These are phyloP conservation scores for Sinella curviseta DNA, from an alignment of 1,140 invertebrate genomes.

Conservation along the genomic window DNA sequence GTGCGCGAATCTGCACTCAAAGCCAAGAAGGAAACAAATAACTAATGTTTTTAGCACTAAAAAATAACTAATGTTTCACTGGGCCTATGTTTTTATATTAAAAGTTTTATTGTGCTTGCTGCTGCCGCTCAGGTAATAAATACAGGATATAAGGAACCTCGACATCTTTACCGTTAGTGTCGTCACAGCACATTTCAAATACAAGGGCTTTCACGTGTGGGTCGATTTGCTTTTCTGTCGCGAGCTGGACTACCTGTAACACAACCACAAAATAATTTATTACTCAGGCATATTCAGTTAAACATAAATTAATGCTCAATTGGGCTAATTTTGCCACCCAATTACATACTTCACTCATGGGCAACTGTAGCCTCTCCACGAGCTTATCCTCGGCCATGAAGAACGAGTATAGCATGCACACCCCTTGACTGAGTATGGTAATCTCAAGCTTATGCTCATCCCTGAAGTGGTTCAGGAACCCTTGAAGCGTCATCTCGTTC, in stretches of 20 bases:
- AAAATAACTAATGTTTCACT: too few species aligned
- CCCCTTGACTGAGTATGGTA: slow-evolving; percentile 96
- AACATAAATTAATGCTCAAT: too few species aligned
- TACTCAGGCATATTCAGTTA: too few species aligned
- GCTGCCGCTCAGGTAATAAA: slow-evolving; percentile 64
- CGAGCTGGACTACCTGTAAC: slow-evolving; percentile 88
- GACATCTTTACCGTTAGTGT: slow-evolving; percentile 86
- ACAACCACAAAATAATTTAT: too few species aligned
- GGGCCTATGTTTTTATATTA: too few species aligned
- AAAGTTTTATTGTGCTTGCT: too few species aligned
- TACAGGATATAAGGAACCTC: slow-evolving; percentile 98
- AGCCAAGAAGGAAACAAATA: too few species aligned
- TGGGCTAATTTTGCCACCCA: too few species aligned
- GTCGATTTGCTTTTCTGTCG: slow-evolving; percentile 91
- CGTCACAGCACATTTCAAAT: slow-evolving; percentile 93
- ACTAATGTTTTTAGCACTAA: too few species aligned
- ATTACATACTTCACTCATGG: slow-evolving; percentile 38
- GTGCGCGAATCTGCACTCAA: too few species aligned
- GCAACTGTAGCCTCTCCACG: slow-evolving; percentile 77
- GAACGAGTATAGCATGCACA: slow-evolving; percentile 98
- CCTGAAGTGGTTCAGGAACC: slow-evolving; percentile 95
- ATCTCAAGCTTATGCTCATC: slow-evolving; percentile 87
- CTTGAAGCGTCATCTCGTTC: slow-evolving; percentile 86
- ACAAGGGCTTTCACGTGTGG: slow-evolving; percentile 88
- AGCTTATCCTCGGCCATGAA: slow-evolving; percentile 92